phyloP scores from a whole-genome alignment of 2,113 vertebrate species.

The Charina bottae region DNA sequence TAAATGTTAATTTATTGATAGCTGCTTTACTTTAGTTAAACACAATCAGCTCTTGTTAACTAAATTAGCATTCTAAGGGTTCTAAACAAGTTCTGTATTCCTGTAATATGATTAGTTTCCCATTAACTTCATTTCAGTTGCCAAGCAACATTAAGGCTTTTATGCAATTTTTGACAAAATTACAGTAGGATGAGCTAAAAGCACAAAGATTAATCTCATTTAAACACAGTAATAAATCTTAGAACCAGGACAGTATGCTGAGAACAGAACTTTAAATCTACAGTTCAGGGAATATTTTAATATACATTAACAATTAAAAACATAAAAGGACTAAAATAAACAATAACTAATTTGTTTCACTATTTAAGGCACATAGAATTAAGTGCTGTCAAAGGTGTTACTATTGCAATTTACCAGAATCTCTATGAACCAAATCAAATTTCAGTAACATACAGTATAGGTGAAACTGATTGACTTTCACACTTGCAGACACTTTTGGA shows the following conservation, averaged over 20 bases:
- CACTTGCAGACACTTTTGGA: background rate
- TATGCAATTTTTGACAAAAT: slow-evolving; percentile 55
- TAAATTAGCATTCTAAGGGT: slow-evolving; percentile 63
- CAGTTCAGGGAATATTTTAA: slow-evolving; percentile 18
- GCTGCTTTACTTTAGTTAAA: slow-evolving; percentile 55
- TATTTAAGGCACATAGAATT: background rate
- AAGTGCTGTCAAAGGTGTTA: slow-evolving; percentile 18
- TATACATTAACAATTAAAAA: slow-evolving; percentile 13
- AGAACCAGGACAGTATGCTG: background rate
- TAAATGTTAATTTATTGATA: slow-evolving; percentile 46
- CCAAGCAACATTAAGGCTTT: slow-evolving; percentile 70
- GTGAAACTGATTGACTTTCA: background rate
- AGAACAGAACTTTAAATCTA: slow-evolving; percentile 8
- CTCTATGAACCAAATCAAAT: slow-evolving; percentile 21
- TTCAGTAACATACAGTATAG: background rate
- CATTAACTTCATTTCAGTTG: slow-evolving; percentile 68
- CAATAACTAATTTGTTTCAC: slow-evolving; percentile 9
- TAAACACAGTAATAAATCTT: slow-evolving; percentile 12
- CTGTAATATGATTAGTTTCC: slow-evolving; percentile 66
- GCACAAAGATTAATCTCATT: slow-evolving; percentile 36
- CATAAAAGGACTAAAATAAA: slow-evolving; percentile 2
- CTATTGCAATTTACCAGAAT: slow-evolving; percentile 20
- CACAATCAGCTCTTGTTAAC: slow-evolving; percentile 55
- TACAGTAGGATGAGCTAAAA: slow-evolving; percentile 47
- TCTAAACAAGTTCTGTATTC: slow-evolving; percentile 60